phyloP scores from a whole-genome alignment of 2,797 vertebrate species.

The Mormyrops attenuatus region DNA sequence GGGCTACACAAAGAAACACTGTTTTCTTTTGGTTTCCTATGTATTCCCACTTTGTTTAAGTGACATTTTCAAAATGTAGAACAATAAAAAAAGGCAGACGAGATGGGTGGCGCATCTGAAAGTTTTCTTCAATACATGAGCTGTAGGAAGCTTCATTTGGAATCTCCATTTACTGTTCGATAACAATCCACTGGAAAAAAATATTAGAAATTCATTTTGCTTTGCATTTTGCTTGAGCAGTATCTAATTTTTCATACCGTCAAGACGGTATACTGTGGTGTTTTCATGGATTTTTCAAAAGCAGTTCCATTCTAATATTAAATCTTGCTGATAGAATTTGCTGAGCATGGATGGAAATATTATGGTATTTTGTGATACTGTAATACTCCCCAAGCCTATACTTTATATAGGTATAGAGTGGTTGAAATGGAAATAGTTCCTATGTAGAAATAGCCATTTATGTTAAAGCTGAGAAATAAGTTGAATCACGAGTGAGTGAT shows the following conservation, averaged over 20 bases:
- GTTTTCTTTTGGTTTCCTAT: neutral
- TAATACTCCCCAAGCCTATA: neutral
- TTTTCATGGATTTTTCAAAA: neutral
- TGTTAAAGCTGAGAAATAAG: neutral
- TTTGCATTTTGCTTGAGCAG: neutral
- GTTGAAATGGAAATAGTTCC: neutral
- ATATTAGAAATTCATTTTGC: neutral
- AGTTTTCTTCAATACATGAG: neutral
- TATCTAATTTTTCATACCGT: neutral
- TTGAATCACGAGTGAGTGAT: neutral
- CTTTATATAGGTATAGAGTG: neutral
- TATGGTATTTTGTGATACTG: neutral
- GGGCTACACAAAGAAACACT: neutral
- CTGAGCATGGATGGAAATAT: neutral
- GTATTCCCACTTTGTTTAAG: neutral
- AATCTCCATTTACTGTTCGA: neutral
- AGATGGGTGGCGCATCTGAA: neutral
- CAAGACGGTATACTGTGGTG: neutral
- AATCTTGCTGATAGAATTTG: neutral
- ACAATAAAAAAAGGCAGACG: neutral
- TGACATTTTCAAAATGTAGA: neutral
- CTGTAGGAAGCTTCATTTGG: neutral
- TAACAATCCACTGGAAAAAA: neutral
- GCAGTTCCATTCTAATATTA: neutral
- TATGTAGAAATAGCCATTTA: neutral